Conservation (phyloP, 2,113 vertebrate genomes). For the Malurus elegans region DNA sequence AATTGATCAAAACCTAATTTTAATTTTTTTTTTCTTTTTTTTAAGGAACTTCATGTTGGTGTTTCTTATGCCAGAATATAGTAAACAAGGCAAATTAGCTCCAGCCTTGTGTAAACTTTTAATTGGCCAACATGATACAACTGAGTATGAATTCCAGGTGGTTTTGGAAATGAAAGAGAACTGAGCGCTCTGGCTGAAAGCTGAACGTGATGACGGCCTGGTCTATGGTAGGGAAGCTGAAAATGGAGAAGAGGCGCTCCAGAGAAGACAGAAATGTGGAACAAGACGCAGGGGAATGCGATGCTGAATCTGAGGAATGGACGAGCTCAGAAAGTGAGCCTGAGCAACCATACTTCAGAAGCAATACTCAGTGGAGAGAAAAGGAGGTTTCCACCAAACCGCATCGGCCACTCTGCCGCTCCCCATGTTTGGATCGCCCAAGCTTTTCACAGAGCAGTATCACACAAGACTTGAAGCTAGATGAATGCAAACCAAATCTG, state of each 20-base stretch:
- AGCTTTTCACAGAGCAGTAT: slow-evolving; percentile 96
- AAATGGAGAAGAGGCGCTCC: slow-evolving; percentile 91
- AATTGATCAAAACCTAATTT: slow-evolving; percentile 39
- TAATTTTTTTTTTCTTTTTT: slow-evolving; percentile 29
- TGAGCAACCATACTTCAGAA: slow-evolving; percentile 73
- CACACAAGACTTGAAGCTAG: slow-evolving; percentile 83
- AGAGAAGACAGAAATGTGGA: slow-evolving; percentile 83
- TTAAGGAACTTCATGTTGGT: slow-evolving; percentile 75
- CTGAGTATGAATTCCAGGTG: slow-evolving; percentile 70
- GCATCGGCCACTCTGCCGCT: slow-evolving; percentile 94
- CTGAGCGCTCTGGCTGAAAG: slow-evolving; percentile 75
- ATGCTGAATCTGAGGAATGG: slow-evolving; percentile 87
- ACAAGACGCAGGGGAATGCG: slow-evolving; percentile 70
- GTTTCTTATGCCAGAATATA: slow-evolving; percentile 69
- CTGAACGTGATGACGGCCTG: slow-evolving; percentile 92
- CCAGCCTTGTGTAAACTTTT: slow-evolving; percentile 59
- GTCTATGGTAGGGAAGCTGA: slow-evolving; percentile 85
- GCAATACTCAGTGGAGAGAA: slow-evolving; percentile 72
- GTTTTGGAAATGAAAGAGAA: slow-evolving; percentile 79
- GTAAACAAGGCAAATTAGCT: slow-evolving; percentile 64
- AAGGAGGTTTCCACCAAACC: slow-evolving; percentile 81
- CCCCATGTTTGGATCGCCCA: slow-evolving; percentile 91
- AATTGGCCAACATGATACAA: slow-evolving; percentile 59
- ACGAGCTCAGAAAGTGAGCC: slow-evolving; percentile 91
- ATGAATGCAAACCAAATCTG: slow-evolving; percentile 62